These are phyloP conservation scores for Leptinotarsa lineolata DNA, from an alignment of 1,140 invertebrate genomes.

Conservation along the genomic window DNA sequence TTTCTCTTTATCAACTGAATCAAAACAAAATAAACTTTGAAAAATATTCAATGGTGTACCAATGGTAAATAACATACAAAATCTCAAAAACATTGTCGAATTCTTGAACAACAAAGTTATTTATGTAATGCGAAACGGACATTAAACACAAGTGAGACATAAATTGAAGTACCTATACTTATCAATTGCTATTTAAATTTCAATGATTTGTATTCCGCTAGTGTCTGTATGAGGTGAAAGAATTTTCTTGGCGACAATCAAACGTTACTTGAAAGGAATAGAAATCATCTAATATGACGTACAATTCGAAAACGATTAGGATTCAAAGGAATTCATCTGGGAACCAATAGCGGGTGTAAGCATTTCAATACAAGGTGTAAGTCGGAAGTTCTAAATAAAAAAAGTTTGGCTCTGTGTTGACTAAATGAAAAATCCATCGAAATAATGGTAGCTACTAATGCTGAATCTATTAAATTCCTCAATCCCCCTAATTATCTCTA, in stretches of 20 bases:
- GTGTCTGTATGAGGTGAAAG: slow-evolving; percentile 26
- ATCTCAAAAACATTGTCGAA: background rate
- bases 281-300: slow-evolving; percentile 23
- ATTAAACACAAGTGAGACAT: slow-evolving; percentile 22
- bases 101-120: slow-evolving; percentile 6
- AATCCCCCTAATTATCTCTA: too few relatives aligned
- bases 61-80: too few relatives aligned
- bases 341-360: background rate
- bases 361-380: background rate
- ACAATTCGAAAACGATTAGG: slow-evolving; percentile 19
- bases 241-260: slow-evolving; percentile 25
- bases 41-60: too few relatives aligned
- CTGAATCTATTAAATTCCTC: too few relatives aligned
- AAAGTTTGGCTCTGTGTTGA: too few relatives aligned
- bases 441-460: too few relatives aligned
- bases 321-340: slow-evolving; percentile 7
- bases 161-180: slow-evolving; percentile 17
- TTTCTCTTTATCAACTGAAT: too few relatives aligned
- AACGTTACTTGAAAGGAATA: slow-evolving; percentile 22
- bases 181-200: slow-evolving; percentile 25
- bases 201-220: slow-evolving; percentile 22
- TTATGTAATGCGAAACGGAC: background rate
- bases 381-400: too few relatives aligned
- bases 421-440: too few relatives aligned
- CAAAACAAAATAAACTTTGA: too few relatives aligned